Percentiles rank a stretch among this genome's conserved stretches.
These are phyloP conservation scores for Datnioides undecimradiatus DNA, from an alignment of 2,113 vertebrate species.

Conservation along the genomic window DNA sequence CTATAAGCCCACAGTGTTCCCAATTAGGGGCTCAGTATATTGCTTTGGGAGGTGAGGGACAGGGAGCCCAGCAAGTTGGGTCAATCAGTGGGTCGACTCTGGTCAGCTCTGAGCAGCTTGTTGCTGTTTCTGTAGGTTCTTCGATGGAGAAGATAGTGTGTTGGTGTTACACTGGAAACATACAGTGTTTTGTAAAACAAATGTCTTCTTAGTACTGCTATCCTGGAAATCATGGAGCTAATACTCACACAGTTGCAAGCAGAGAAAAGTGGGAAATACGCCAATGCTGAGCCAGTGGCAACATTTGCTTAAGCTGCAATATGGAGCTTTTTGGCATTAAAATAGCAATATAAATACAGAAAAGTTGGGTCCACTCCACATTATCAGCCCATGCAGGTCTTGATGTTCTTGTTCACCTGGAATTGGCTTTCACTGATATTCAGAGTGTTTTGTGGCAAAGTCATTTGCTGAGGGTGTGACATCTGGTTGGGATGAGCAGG, in stretches of 20 bases:
- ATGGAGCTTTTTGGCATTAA: slow-evolving; percentile 40
- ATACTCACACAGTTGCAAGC: background rate
- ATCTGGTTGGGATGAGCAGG: slow-evolving; percentile 53
- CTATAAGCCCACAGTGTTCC: slow-evolving; percentile 56
- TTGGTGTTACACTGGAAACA: slow-evolving; percentile 23
- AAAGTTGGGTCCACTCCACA: slow-evolving; percentile 42
- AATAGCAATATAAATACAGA: slow-evolving; percentile 17
- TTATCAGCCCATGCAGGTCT: slow-evolving; percentile 28
- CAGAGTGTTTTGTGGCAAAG: slow-evolving; percentile 33
- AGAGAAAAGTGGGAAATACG: slow-evolving; percentile 21
- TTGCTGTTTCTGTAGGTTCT: slow-evolving; percentile 12
- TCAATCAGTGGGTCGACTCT: slow-evolving; percentile 53
- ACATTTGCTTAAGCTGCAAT: slow-evolving; percentile 42
- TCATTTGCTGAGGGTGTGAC: slow-evolving; percentile 50
- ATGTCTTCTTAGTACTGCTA: slow-evolving; percentile 7
- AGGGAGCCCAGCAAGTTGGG: slow-evolving; percentile 47
- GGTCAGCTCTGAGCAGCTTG: slow-evolving; percentile 29
- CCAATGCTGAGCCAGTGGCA: slow-evolving; percentile 36
- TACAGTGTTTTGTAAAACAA: slow-evolving; percentile 27
- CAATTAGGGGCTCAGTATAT: slow-evolving; percentile 67
- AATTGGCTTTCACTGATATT: slow-evolving; percentile 18
- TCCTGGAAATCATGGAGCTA: slow-evolving; percentile 30
- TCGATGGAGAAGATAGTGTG: slow-evolving; percentile 5
- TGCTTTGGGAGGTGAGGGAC: slow-evolving; percentile 61
- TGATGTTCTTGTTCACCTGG: slow-evolving; percentile 46